Conservation (phyloP, 2,113 vertebrate species). For the Heptranchias perlo region DNA sequence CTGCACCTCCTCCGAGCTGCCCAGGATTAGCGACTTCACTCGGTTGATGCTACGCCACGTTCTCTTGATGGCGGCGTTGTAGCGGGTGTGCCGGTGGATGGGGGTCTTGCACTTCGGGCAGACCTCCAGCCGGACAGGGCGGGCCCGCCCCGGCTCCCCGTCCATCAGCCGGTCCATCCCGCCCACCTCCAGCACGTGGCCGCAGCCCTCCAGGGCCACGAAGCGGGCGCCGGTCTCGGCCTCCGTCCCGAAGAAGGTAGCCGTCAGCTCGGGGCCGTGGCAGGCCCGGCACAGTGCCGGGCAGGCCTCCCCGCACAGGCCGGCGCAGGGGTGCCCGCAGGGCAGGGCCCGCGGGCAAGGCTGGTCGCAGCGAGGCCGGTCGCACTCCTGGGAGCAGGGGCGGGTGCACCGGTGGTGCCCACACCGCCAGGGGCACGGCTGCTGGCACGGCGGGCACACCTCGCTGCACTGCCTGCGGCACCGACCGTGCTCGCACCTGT, state of each 20-base stretch:
- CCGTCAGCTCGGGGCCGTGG: not conserved
- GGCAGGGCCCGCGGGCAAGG: not conserved
- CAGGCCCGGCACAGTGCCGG: not conserved
- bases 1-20: not conserved
- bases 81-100: constrained; percentile 18
- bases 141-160: not conserved
- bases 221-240: not conserved
- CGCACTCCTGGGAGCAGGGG: not conserved
- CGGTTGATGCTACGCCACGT: constrained; percentile 4
- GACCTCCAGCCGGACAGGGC: not conserved
- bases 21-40: not conserved
- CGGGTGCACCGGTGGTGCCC: not conserved
- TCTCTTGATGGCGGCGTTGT: constrained; percentile 1
- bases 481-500: not conserved
- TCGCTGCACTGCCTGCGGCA: not conserved
- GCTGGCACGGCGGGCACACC: not conserved
- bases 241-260: not conserved
- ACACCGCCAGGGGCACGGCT: constrained; percentile 23
- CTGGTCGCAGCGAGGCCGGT: not conserved
- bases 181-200: not conserved
- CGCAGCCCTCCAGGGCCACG: not conserved
- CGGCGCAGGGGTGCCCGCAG: not conserved
- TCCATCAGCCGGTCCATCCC: not conserved
- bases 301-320: not conserved
- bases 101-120: constrained; percentile 27